These are phyloP conservation scores for Eonycteris spelaea DNA, from an alignment of 2,113 vertebrate genomes.

Conservation along the genomic window DNA sequence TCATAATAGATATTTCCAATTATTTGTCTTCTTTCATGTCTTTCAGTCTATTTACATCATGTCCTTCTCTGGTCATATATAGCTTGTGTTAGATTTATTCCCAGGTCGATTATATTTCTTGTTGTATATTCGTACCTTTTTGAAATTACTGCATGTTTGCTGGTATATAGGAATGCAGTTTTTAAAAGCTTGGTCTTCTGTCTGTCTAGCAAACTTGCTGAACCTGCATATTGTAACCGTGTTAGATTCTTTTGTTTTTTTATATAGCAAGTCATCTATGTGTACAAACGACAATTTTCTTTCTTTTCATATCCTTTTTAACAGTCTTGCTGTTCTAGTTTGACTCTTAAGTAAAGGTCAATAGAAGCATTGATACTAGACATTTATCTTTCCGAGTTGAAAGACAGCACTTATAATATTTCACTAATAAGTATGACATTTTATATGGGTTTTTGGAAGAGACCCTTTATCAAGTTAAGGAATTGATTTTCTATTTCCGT, in stretches of 20 bases:
- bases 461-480: not conserved
- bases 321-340: not conserved
- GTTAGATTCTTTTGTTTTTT: not conserved
- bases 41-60: not conserved
- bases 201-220: not conserved
- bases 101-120: not conserved
- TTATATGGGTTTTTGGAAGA: not conserved
- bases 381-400: not conserved
- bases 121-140: not conserved
- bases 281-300: not conserved
- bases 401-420: not conserved
- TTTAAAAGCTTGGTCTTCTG: not conserved
- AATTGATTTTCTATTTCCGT: not conserved
- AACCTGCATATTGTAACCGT: not conserved
- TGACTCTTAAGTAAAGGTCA: not conserved
- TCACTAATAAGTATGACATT: not conserved
- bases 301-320: not conserved
- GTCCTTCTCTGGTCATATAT: not conserved
- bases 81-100: not conserved
- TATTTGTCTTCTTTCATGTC: not conserved
- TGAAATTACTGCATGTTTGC: not conserved
- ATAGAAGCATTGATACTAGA: not conserved
- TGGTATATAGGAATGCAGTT: not conserved
- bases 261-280: not conserved
- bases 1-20: not conserved